A percentile compares a stretch with the other conserved stretches of the same genome.
Evolutionary conservation across 2,797 vertebrate species (phyloP).

Genomic region (Liasis olivaceus): DNA sequence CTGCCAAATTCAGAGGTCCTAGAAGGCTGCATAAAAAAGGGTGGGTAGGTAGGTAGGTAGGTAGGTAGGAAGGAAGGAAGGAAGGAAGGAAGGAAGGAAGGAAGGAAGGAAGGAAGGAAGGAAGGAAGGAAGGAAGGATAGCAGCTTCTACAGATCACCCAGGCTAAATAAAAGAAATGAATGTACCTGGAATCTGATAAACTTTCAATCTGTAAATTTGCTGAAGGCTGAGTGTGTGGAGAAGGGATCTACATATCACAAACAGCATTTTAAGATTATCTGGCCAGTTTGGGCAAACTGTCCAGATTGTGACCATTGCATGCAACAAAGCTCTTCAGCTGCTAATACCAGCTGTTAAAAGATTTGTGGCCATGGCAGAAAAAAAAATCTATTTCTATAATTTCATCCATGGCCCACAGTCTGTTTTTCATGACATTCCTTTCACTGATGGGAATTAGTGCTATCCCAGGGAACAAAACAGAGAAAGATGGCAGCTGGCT

Average conservation of each 20-base stretch:
- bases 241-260: background rate
- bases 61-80: too few species aligned
- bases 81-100: too few species aligned
- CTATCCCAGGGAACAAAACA: background rate
- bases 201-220: background rate
- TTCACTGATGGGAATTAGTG: background rate
- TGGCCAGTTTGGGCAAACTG: background rate
- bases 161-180: background rate
- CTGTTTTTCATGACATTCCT: background rate
- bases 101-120: background rate
- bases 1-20: too few species aligned
- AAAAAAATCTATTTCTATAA: background rate
- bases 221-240: background rate
- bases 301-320: background rate
- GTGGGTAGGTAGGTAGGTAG: too few species aligned
- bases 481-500: slow-evolving; percentile 54
- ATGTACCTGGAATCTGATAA: background rate
- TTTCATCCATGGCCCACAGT: background rate
- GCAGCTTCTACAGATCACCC: background rate
- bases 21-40: background rate
- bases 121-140: background rate
- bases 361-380: background rate
- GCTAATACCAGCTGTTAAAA: background rate
- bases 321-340: background rate
- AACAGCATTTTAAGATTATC: background rate